Evolutionary conservation across 2,888 invertebrate genomes (phyloP).

Genomic region (Nymphalis urticae): DNA sequence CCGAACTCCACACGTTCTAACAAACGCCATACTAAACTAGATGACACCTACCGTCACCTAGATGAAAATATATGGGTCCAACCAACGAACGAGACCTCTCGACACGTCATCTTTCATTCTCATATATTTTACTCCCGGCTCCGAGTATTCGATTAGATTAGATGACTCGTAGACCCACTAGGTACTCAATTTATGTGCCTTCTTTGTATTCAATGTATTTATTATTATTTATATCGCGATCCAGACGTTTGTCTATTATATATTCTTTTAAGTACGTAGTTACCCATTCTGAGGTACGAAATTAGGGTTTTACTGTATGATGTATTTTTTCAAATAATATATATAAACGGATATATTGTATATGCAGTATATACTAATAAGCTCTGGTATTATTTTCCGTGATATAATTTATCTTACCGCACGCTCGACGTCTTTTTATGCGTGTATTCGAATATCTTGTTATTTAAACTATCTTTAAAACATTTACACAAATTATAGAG

Average conservation of each 20-base stretch:
- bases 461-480: background rate
- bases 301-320: no score
- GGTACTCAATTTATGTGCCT: slow-evolving; percentile 44
- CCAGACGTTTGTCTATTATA: background rate
- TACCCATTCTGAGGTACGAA: no score
- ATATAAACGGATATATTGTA: no score
- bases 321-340: no score
- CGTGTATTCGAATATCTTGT: no score
- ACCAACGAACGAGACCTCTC: slow-evolving; percentile 45
- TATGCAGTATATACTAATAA: no score
- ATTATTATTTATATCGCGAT: slow-evolving; percentile 34
- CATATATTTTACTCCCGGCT: slow-evolving; percentile 45
- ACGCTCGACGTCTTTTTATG: background rate
- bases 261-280: no score
- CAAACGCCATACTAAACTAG: slow-evolving; percentile 36
- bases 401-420: background rate
- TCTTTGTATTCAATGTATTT: slow-evolving; percentile 39
- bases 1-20: slow-evolving; percentile 17
- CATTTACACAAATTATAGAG: background rate
- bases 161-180: slow-evolving; percentile 43
- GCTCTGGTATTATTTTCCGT: background rate
- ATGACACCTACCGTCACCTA: slow-evolving; percentile 38
- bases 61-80: slow-evolving; percentile 45
- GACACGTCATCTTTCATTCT: slow-evolving; percentile 48
- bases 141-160: slow-evolving; percentile 48